Conservation (phyloP, 1,140 invertebrate species). For the Pseudomyrmex concolor region DNA sequence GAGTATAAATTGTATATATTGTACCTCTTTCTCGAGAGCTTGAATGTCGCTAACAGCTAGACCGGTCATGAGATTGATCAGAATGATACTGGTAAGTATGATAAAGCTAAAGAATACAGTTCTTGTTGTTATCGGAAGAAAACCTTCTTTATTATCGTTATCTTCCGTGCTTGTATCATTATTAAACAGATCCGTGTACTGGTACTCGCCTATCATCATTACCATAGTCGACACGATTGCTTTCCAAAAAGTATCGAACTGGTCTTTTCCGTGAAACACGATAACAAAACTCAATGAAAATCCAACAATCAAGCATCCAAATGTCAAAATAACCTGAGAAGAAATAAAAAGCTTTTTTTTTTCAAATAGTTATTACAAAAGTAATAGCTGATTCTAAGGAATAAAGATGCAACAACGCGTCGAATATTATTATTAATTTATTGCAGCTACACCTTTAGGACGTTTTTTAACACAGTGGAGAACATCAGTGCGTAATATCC, state of each 20-base stretch:
- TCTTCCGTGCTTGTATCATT: background rate
- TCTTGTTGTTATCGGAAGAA: slow-evolving; percentile 79
- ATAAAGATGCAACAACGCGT: background rate
- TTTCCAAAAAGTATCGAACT: slow-evolving; percentile 84
- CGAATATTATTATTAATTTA: background rate
- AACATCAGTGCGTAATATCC: slow-evolving; percentile 86
- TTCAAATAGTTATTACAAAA: background rate
- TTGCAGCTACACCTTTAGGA: slow-evolving; percentile 81
- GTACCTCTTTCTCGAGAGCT: slow-evolving; percentile 83
- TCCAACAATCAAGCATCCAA: slow-evolving; percentile 85
- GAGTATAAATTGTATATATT: slow-evolving; percentile 58
- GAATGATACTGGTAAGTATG: slow-evolving; percentile 87
- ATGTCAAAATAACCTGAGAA: slow-evolving; percentile 84
- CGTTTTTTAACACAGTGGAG: slow-evolving; percentile 83
- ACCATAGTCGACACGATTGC: slow-evolving; percentile 82
- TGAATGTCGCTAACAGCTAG: slow-evolving; percentile 88
- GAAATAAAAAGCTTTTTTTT: slow-evolving; percentile 67
- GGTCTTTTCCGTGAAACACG: slow-evolving; percentile 82
- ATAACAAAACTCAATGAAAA: slow-evolving; percentile 86
- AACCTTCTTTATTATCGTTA: slow-evolving; percentile 26
- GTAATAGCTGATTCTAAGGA: background rate
- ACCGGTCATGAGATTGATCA: slow-evolving; percentile 85
- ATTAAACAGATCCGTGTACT: slow-evolving; percentile 82
- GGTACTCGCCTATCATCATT: slow-evolving; percentile 88
- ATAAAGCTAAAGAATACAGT: slow-evolving; percentile 87